Evolutionary conservation across 2,797 vertebrate genomes (phyloP), one percentile per base, ranked within the genome.

Genomic region (Crypturellus tataupa): DNA sequence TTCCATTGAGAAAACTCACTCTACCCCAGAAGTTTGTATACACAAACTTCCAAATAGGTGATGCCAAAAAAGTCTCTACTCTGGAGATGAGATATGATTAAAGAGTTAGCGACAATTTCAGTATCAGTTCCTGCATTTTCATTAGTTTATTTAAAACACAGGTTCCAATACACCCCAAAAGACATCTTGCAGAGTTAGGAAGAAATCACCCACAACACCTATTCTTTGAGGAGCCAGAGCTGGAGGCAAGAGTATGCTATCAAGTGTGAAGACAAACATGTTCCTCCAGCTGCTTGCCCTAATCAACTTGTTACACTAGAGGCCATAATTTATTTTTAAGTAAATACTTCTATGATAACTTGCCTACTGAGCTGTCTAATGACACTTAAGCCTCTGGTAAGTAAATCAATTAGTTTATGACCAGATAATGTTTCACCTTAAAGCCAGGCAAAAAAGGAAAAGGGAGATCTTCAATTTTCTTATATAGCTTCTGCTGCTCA

Each of bases 241-340:
- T 68, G 5, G 47, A 96, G 96, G 97, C 95, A 83, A 76, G 56
- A 94, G 85, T 92, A 92, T 12, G 76, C 95, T 96, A 94, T 93
- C 90, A 93, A 95, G 88, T 95, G 93, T 96, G 85, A 94, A 97
- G 93, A 89, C 93, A 96, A 96, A 96, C 70, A 90, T 91, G 91
- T 80, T 96, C 89, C 94, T 93, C 95, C 95, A 97, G 97, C 97
- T 97, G 97, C 92, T 96, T 97, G 94, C 92, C 94, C 94, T 83
- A 91, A 62, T 92, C 94, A 95, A 95, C 95, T 95, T 91, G 94
- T 95, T 95, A 80, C 89, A 95, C 97, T 89, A 49, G 93, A 96
- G 96, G 95, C 96, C 91, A 94, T 93, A 68, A 92, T 97, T 97
- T 95, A 92, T 97, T 96, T 96, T 94, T 95, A 97, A 96, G 94